These are phyloP conservation scores for Chauna torquata DNA, from an alignment of 2,113 vertebrate genomes.

Conservation along the genomic window DNA sequence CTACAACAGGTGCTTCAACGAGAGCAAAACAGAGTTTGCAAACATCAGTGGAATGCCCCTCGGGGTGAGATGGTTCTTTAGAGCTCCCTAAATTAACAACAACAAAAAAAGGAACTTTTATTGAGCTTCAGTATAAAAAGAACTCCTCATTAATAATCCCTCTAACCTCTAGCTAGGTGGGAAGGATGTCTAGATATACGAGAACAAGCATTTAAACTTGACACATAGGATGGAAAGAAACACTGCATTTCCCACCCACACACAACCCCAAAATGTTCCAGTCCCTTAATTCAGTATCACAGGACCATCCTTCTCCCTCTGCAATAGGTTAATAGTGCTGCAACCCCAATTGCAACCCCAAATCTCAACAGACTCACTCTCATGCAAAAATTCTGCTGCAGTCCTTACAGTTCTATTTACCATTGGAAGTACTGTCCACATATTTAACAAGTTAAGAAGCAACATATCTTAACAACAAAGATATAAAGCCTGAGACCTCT, in stretches of 20 bases:
- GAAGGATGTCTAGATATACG: not conserved
- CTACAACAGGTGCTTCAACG: constrained; percentile 44
- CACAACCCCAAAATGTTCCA: fast-evolving
- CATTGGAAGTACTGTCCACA: not conserved
- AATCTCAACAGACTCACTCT: not conserved
- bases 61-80: not conserved
- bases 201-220: not conserved
- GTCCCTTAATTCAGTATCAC: fast-evolving
- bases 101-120: not conserved
- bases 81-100: not conserved
- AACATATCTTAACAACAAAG: not conserved
- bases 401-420: constrained; percentile 22
- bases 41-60: constrained; percentile 42
- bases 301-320: not conserved
- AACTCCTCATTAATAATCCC: not conserved
- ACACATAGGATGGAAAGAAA: not conserved
- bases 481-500: not conserved
- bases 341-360: not conserved
- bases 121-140: not conserved
- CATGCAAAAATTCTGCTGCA: not conserved
- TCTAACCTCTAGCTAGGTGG: not conserved
- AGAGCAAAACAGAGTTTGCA: constrained; percentile 36
- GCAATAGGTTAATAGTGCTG: not conserved
- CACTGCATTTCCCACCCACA: not conserved
- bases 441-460: not conserved